phyloP scores from a whole-genome alignment of 2,113 vertebrate genomes.

The Eptesicus fuscus region DNA sequence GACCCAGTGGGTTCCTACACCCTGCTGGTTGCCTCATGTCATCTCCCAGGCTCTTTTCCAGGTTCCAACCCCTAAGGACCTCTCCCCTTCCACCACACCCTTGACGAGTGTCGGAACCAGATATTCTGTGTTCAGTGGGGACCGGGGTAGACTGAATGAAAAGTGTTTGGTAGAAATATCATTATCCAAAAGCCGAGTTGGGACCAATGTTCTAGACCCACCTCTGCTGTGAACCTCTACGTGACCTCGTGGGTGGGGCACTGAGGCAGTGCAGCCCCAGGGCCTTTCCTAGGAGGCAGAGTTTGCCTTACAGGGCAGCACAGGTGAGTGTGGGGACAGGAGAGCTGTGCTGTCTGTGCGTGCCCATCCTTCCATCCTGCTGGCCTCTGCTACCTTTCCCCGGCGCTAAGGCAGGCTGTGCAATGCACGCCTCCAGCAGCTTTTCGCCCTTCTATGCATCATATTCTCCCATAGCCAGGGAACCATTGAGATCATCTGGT shows the following conservation, averaged over 20 bases:
- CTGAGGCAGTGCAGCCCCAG: neutral
- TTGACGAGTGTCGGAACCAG: neutral
- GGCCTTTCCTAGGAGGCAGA: neutral
- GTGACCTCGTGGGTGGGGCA: neutral
- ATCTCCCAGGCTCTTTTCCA: neutral
- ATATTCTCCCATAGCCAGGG: neutral
- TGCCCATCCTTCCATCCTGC: no score
- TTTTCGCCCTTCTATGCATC: neutral
- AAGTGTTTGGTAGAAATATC: no score
- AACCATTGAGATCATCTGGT: neutral
- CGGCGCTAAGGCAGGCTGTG: neutral
- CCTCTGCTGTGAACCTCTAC: neutral
- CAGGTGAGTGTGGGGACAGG: neutral
- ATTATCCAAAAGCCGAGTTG: neutral
- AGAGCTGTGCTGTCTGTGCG: neutral
- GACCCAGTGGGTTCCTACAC: neutral
- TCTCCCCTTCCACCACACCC: neutral
- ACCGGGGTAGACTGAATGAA: neutral
- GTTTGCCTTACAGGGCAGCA: neutral
- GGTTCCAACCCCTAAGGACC: neutral
- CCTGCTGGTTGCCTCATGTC: rapidly evolving
- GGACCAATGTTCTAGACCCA: neutral
- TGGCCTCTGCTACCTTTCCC: neutral
- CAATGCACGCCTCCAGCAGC: no score
- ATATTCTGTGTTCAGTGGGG: neutral